Base-by-base conservation (phyloP, 2,113 vertebrate genomes). In the Austrofundulus limnaeus region DNA sequence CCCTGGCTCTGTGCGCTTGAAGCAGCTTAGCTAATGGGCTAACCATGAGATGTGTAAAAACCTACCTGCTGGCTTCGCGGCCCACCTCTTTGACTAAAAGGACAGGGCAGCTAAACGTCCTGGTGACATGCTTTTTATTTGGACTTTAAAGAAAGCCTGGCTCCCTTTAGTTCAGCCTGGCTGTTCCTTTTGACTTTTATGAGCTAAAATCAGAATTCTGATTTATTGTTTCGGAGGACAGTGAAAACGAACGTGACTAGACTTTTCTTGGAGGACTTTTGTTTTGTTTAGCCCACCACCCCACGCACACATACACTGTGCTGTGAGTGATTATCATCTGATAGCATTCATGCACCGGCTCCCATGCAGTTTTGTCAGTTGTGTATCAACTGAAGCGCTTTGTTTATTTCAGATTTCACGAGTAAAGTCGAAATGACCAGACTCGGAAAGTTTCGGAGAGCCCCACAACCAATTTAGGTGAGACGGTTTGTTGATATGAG, bases 1-100 rank as follows among this genome's bases (percentile, higher is more conserved):
- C 62, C 48, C 53, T 4, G 50, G 60, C 82, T 71, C 73, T 58
- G 60, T 66, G 67, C 70, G 76, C 55, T 65, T 5, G 57, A 46
- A 58, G 49, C 63, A 78, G 70, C 77, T 83, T 78, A 69, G 70
- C 62, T 88, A 86, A 89, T 84, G 81, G 85, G 78, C 73, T 70
- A 81, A 81, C 65, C 65, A 61, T 47, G 54, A 72, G 62, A 78
- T 53, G 75, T 80, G 76, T 74, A 70, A 84, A 75, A 78, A 81
- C 77, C 67, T 84, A 85, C 86, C 87, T 88, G 82, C 83, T 89
- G 85, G 76, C 61, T 77, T 58, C 62, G 72, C 73, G 77, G 79
- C 66, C 42, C 45, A 70, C 51, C 64, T 47, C 57, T 77, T 76
- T 49, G 70, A 70, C 41, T 74, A 48, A 77, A 67, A 80, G 9